Evolutionary conservation across 1,140 invertebrate species (phyloP).

Genomic region (Antheraea pernyi): DNA sequence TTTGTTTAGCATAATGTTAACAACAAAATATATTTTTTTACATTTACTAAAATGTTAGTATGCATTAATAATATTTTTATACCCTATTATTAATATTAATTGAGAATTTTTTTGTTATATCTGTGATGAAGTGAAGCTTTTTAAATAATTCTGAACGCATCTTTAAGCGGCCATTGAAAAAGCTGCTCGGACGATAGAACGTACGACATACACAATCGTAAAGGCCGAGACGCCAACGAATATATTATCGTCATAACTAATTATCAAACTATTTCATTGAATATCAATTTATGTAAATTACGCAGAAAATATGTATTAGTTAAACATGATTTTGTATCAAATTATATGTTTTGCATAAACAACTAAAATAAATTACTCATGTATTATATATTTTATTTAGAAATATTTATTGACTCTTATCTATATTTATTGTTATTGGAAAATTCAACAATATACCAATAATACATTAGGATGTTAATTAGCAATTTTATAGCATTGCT

Average conservation of each 20-base stretch:
- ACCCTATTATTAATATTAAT: not conserved
- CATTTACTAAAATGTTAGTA: not conserved
- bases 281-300: conserved; percentile 11
- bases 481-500: too few relatives aligned
- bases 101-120: not conserved
- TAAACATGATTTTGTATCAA: conserved; percentile 5
- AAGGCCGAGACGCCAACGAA: not conserved
- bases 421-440: not conserved
- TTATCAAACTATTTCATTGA: conserved; percentile 3
- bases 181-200: conserved; percentile 15
- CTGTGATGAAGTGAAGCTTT: conserved; percentile 13
- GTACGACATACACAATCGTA: not conserved
- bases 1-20: conserved; percentile 12
- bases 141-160: conserved; percentile 23
- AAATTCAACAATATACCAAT: not conserved
- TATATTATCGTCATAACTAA: conserved; percentile 5
- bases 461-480: not conserved
- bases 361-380: not conserved
- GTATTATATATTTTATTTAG: conserved; percentile 5
- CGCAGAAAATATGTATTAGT: conserved; percentile 11
- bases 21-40: conserved; percentile 4
- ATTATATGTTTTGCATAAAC: conserved; percentile 9
- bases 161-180: conserved; percentile 29
- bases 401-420: conserved; percentile 6
- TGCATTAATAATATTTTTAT: not conserved